Conservation (phyloP, 2,797 vertebrate species). For the Naso thynnoides region DNA sequence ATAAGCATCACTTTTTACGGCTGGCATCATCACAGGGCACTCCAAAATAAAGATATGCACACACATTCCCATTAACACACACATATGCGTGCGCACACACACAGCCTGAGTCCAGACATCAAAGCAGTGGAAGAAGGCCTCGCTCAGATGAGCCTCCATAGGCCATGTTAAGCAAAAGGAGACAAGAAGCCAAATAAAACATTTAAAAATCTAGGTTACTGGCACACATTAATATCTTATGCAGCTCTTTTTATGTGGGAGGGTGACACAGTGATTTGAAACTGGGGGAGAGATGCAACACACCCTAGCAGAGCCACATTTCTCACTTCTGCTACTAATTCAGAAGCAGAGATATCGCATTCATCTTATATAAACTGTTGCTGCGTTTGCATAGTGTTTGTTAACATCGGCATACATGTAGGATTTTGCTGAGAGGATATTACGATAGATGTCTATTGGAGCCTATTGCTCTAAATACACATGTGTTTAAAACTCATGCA, state of each 20-base stretch:
- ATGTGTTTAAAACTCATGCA: constrained; percentile 39
- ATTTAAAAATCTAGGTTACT: constrained; percentile 80
- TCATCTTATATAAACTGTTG: constrained; percentile 5
- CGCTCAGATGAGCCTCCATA: constrained; percentile 26
- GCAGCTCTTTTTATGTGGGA: constrained; percentile 68
- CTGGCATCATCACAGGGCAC: constrained; percentile 44
- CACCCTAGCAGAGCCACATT: constrained; percentile 62
- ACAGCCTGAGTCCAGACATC: constrained; percentile 64
- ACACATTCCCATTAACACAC: constrained; percentile 40
- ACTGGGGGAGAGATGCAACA: constrained; percentile 55
- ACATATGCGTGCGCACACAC: constrained; percentile 19
- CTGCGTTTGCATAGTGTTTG: constrained; percentile 14
- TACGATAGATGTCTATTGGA: constrained; percentile 36
- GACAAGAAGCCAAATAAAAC: constrained; percentile 72
- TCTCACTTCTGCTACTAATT: constrained; percentile 41
- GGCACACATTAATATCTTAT: constrained; percentile 76
- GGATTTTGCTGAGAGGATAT: not conserved
- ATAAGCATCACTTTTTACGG: constrained; percentile 35
- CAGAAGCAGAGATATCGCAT: constrained; percentile 1
- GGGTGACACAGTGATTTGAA: constrained; percentile 75
- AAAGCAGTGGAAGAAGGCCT: constrained; percentile 59
- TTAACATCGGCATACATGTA: constrained; percentile 15
- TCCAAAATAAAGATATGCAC: constrained; percentile 43
- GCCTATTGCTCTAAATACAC: constrained; percentile 22
- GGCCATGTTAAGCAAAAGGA: constrained; percentile 58